Base-by-base conservation (phyloP, 1,140 invertebrate species). In the Philaenus spumarius region DNA sequence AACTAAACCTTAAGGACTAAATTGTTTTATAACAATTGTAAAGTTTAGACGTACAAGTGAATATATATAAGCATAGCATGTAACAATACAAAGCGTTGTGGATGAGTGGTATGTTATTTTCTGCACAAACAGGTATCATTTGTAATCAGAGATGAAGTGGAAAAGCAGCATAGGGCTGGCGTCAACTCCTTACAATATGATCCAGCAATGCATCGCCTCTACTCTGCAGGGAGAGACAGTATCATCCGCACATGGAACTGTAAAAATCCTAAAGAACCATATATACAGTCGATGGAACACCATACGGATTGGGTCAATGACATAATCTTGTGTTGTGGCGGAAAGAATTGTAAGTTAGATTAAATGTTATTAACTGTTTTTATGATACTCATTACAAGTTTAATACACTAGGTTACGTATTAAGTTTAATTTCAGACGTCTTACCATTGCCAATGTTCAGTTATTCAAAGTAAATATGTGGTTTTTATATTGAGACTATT, bases 271-370 rank as follows among this genome's bases (percentile, higher is more conserved):
- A 79, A 77, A 64, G 90, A 96, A 66, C 84, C 87, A 43, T 98
- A 95, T 72, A 82, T 95, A 39, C 92, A 96, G 67, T 96, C 95
- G 1, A 90, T 94, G 89, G 90, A 94, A 70, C 96, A 99, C 77
- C 97, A 99, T 70, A 98, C 95, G 15, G 97, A 99, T 75, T 99
- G 97, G 97, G 95, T 99, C 12, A 99, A 99, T 76, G 97, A 99
- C 77, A 96, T 99, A 72, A 89, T 98, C 9, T 78, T 99, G 1
- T 99, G 96, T 72, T 97, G 95, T 76, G 89, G 89, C 64, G 95
- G 95, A 26, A 89, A 93, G 75, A 95, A 97, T 76, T 82, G 92
- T 94, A 73, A 74, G 78, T 73, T 55, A 53, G 12, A 42, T 42
- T 3, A n/a, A 42, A 42, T 9, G n/a, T 9, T 37, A 37, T n/a